Evolutionary conservation across 2,113 vertebrate species (phyloP).

Genomic region (Promerops cafer): DNA sequence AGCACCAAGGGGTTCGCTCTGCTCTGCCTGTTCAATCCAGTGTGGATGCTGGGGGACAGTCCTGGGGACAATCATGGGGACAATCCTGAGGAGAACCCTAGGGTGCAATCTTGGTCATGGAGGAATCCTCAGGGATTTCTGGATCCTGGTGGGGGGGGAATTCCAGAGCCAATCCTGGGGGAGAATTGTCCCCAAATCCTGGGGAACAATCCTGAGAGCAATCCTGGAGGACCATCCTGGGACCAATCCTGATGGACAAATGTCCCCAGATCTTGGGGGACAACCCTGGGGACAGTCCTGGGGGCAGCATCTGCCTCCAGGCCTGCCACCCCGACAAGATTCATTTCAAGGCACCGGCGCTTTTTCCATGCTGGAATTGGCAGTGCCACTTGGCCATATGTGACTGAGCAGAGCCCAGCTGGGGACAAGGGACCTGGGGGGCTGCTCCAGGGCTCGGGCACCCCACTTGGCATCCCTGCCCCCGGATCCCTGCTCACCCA

Average conservation of each 20-base stretch:
- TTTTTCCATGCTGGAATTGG: neutral
- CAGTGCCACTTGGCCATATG: neutral
- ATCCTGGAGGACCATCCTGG: neutral
- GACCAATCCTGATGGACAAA: neutral
- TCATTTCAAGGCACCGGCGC: fast-evolving
- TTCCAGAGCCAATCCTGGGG: neutral
- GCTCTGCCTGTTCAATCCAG: fast-evolving
- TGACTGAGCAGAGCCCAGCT: neutral
- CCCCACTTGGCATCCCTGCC: neutral
- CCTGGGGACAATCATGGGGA: neutral
- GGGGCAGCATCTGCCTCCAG: neutral
- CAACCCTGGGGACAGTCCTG: neutral
- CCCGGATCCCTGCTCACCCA: fast-evolving
- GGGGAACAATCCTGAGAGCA: too few relatives aligned
- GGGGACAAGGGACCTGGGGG: neutral
- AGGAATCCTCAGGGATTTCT: neutral
- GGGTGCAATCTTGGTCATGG: neutral
- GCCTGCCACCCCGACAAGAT: neutral
- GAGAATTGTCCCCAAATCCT: neutral
- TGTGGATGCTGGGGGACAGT: neutral
- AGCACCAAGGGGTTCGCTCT: neutral
- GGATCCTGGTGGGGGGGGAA: neutral
- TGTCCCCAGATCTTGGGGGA: neutral
- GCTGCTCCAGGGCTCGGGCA: neutral
- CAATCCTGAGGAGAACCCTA: too few relatives aligned